These are phyloP conservation scores for Speoplatyrhinus poulsoni DNA, from an alignment of 2,113 vertebrate genomes.

Conservation along the genomic window DNA sequence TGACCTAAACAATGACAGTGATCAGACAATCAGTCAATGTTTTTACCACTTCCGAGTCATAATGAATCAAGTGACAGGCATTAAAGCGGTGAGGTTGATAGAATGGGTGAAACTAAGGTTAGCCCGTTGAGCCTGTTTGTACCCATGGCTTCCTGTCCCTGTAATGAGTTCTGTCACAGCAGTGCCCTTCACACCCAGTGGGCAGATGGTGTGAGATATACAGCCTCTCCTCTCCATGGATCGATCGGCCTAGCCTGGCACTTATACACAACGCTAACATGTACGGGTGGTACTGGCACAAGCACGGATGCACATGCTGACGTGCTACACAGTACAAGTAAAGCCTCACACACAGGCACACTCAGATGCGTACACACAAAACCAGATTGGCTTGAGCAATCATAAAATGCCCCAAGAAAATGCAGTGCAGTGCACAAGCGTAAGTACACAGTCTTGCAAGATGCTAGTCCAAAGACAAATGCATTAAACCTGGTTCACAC, in stretches of 20 bases:
- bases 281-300: background rate
- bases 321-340: background rate
- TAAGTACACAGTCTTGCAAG: background rate
- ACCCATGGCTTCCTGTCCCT: slow-evolving; percentile 58
- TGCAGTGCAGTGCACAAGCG: background rate
- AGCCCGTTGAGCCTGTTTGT: slow-evolving; percentile 29
- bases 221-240: slow-evolving; percentile 1
- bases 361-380: background rate
- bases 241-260: slow-evolving; percentile 18
- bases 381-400: background rate
- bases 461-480: background rate
- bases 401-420: background rate
- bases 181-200: slow-evolving; percentile 77
- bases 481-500: background rate
- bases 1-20: too few relatives aligned
- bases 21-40: too few relatives aligned
- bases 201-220: slow-evolving; percentile 44
- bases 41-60: too few relatives aligned
- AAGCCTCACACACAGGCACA: background rate
- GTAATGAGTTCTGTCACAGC: slow-evolving; percentile 77
- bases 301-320: background rate
- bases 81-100: slow-evolving; percentile 29
- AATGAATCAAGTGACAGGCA: slow-evolving; percentile 18
- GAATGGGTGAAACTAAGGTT: slow-evolving; percentile 1
- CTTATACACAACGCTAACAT: slow-evolving; percentile 5